Evolutionary conservation across 2,113 vertebrate genomes (phyloP).

Genomic region (Semnopithecus entellus): DNA sequence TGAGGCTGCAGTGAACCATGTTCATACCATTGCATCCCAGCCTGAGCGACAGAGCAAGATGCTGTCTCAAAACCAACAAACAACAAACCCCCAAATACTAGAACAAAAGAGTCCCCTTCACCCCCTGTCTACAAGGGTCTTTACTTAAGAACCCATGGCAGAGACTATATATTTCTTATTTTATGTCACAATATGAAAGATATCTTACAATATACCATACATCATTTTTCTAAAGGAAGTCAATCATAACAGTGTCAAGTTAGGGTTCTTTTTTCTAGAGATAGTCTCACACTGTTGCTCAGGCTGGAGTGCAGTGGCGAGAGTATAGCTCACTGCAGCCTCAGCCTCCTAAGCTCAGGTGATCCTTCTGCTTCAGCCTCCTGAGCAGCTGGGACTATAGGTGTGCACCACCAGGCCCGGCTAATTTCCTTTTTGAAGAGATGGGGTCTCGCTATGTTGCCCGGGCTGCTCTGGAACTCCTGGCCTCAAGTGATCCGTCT

Average conservation of each 20-base stretch:
- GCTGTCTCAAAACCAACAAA: neutral
- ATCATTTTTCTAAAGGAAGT: neutral
- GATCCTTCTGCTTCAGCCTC: neutral
- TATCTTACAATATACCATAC: neutral
- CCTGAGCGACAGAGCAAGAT: neutral
- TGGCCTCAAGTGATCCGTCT: accelerated
- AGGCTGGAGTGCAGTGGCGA: neutral
- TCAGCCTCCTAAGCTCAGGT: neutral
- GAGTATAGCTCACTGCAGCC: neutral
- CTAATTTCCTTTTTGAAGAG: neutral
- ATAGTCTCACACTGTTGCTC: neutral
- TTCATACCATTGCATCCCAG: neutral
- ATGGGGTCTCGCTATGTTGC: neutral
- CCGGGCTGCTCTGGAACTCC: neutral
- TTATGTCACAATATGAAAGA: neutral
- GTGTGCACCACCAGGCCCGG: neutral
- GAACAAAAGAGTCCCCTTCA: neutral
- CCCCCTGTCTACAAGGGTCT: neutral
- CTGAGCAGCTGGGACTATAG: neutral
- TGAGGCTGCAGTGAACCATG: neutral
- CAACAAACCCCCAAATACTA: no score
- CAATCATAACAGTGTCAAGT: neutral
- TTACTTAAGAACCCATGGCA: neutral
- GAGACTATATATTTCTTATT: neutral
- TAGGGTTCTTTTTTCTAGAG: neutral